Percentiles rank a stretch among this genome's conserved stretches.
Evolutionary conservation across 2,113 vertebrate species (phyloP).

Genomic region (Menura novaehollandiae): DNA sequence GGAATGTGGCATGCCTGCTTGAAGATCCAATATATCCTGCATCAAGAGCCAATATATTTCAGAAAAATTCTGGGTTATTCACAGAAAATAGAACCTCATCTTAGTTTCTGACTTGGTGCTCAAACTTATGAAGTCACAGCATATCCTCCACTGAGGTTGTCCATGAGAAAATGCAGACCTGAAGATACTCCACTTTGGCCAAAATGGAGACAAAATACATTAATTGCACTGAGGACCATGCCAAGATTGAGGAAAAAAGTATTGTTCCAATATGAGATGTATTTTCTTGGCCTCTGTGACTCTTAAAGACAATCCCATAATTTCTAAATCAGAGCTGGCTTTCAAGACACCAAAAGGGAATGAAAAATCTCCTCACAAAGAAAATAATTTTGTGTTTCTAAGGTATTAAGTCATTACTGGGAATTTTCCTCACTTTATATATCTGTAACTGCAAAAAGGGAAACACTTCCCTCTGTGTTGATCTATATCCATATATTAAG

Average conservation of each 20-base stretch:
- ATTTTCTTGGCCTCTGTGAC: not conserved
- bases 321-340: not conserved
- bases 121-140: not conserved
- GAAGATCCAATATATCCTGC: too few species aligned
- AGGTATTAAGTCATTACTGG: not conserved
- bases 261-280: not conserved
- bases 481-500: not conserved
- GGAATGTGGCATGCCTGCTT: not conserved
- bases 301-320: not conserved
- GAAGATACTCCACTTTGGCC: not conserved
- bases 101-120: not conserved
- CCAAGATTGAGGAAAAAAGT: not conserved
- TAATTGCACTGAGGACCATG: not conserved
- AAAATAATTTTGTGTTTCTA: not conserved
- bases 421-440: not conserved
- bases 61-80: not conserved
- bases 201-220: not conserved
- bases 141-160: not conserved
- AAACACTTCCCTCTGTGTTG: not conserved
- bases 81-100: not conserved
- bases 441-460: not conserved
- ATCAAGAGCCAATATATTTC: not conserved
- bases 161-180: fast-evolving
- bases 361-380: not conserved
- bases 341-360: not conserved